A percentile compares a stretch with the other conserved stretches of the same genome.
Evolutionary conservation across 1,140 invertebrate species (phyloP).

Genomic region (Ooceraea biroi): DNA sequence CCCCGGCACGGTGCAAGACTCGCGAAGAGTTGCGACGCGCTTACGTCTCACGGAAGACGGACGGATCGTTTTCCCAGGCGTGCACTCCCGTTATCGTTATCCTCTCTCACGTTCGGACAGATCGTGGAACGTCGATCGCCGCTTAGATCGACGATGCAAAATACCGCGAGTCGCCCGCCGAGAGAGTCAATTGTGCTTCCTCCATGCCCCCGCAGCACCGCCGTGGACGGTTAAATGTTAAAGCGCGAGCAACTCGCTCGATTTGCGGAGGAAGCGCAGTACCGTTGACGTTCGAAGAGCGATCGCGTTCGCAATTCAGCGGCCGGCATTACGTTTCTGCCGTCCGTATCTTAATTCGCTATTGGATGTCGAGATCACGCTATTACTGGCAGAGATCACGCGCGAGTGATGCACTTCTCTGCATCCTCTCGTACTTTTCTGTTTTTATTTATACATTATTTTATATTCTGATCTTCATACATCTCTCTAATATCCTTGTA

Average conservation of each 20-base stretch:
- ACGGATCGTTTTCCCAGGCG: slow-evolving; percentile 75
- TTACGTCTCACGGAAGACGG: slow-evolving; percentile 69
- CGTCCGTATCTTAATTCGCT: slow-evolving; percentile 5
- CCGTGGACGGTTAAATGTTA: slow-evolving; percentile 40
- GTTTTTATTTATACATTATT: too few relatives aligned
- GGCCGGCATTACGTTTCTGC: background rate
- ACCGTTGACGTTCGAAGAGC: slow-evolving; percentile 14
- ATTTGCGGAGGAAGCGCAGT: background rate
- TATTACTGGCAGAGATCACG: background rate
- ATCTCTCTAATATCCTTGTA: too few relatives aligned
- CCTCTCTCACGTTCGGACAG: slow-evolving; percentile 71
- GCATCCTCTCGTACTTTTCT: too few relatives aligned
- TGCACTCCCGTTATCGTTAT: slow-evolving; percentile 76
- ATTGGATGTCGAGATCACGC: background rate
- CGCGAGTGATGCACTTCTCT: too few relatives aligned
- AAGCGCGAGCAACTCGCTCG: slow-evolving; percentile 12
- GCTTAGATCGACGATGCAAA: slow-evolving; percentile 45
- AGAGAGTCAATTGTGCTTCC: slow-evolving; percentile 52
- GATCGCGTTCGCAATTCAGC: slow-evolving; percentile 11
- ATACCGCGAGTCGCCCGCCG: slow-evolving; percentile 55
- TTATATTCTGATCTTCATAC: too few relatives aligned
- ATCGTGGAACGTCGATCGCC: slow-evolving; percentile 61
- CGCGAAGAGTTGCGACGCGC: too few relatives aligned
- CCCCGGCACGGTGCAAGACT: too few relatives aligned
- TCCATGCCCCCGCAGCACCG: background rate